phyloP scores from a whole-genome alignment of 2,888 invertebrate species.

The Sesia apiformis region DNA sequence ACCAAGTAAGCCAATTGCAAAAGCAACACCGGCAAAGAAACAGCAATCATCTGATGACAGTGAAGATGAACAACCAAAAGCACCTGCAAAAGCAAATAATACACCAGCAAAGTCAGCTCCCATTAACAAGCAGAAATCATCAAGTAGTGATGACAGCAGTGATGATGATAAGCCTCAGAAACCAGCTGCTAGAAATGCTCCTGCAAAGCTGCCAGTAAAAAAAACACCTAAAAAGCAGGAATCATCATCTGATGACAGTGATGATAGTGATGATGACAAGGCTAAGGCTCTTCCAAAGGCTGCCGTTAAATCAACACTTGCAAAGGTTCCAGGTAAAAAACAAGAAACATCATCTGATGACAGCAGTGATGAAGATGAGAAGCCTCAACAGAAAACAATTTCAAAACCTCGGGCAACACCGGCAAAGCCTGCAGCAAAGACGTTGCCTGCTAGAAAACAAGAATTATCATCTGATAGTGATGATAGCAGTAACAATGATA shows the following conservation, averaged over 20 bases:
- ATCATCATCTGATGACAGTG: constrained; percentile 28
- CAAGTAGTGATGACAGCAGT: constrained; percentile 35
- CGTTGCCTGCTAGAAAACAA: constrained; percentile 17
- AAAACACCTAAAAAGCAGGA: constrained; percentile 23
- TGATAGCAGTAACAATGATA: constrained; percentile 10
- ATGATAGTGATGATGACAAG: constrained; percentile 26
- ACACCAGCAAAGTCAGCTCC: constrained; percentile 15
- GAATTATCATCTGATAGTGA: constrained; percentile 36
- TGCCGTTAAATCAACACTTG: constrained; percentile 14
- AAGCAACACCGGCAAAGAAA: constrained; percentile 17
- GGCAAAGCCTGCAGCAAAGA: constrained; percentile 17
- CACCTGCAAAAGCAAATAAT: constrained; percentile 9
- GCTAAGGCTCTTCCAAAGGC: constrained; percentile 16
- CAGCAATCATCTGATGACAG: constrained; percentile 42
- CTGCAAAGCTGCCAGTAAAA: constrained; percentile 9
- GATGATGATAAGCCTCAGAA: constrained; percentile 13
- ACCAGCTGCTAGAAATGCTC: not conserved
- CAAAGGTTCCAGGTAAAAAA: constrained; percentile 19
- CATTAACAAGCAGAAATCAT: constrained; percentile 33
- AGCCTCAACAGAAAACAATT: constrained; percentile 11
- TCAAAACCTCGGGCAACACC: constrained; percentile 8
- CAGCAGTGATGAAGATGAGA: constrained; percentile 5
- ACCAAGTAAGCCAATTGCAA: constrained; percentile 11
- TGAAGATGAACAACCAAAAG: constrained; percentile 34
- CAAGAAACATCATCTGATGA: constrained; percentile 15